A percentile compares a stretch with the other conserved stretches of the same genome.
Evolutionary conservation across 2,888 invertebrate species (phyloP).

Genomic region (Euproctis similis): DNA sequence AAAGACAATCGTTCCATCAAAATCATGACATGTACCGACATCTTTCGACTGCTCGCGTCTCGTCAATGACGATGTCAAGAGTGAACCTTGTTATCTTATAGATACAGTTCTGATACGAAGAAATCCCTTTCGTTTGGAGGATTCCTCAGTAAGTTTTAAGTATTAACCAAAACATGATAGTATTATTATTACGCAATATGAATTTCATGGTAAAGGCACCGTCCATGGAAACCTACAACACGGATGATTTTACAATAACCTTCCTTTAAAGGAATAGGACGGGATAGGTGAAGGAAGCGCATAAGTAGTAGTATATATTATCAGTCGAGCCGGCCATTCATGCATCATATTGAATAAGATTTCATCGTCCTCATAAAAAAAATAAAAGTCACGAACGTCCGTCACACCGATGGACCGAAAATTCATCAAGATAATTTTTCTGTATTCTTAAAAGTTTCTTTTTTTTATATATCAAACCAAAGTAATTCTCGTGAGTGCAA

Average conservation of each 20-base stretch:
- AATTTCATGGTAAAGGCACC: neutral
- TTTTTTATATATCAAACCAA: too few relatives aligned
- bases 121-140: too few relatives aligned
- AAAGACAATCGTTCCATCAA: slow-evolving; percentile 53
- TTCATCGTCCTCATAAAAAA: slow-evolving; percentile 9
- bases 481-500: slow-evolving; percentile 29
- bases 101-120: too few relatives aligned
- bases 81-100: slow-evolving; percentile 5
- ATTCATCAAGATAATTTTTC: slow-evolving; percentile 20
- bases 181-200: slow-evolving; percentile 2
- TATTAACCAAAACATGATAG: too few relatives aligned
- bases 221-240: too few relatives aligned
- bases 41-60: slow-evolving; percentile 22
- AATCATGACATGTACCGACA: slow-evolving; percentile 35
- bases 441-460: slow-evolving; percentile 15
- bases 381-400: slow-evolving; percentile 15
- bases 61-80: slow-evolving; percentile 12
- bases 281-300: too few relatives aligned
- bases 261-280: too few relatives aligned
- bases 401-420: slow-evolving; percentile 13
- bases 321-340: too few relatives aligned
- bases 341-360: too few relatives aligned
- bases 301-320: too few relatives aligned
- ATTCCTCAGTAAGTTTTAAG: too few relatives aligned
- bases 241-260: too few relatives aligned